Evolutionary conservation across 2,888 invertebrate genomes (phyloP).

Genomic region (Andricus quercusramuli): DNA sequence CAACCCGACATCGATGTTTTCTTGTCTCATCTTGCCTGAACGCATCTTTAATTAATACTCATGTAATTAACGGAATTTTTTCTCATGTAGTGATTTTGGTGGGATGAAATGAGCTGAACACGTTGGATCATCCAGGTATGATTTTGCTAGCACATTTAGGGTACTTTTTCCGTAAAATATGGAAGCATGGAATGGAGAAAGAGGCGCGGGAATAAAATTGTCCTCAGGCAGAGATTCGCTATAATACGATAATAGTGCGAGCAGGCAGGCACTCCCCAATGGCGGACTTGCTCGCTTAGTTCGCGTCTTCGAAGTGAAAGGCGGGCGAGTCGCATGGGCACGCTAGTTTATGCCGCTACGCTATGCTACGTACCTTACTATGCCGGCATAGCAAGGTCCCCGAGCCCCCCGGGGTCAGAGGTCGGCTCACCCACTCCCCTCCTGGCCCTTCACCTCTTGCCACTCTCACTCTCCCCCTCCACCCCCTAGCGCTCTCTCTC

Average conservation of each 20-base stretch:
- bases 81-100: too few species aligned
- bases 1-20: too few species aligned
- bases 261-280: conserved; percentile 54
- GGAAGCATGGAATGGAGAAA: not conserved
- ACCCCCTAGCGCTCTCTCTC: conserved; percentile 45
- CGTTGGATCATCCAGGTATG: not conserved
- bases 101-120: not conserved
- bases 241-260: conserved; percentile 74
- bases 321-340: conserved; percentile 71
- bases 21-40: too few species aligned
- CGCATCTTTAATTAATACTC: too few species aligned
- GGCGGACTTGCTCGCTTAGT: conserved; percentile 46
- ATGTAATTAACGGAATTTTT: too few species aligned
- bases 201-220: conserved; percentile 63
- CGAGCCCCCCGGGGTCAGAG: conserved; percentile 75
- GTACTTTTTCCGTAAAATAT: not conserved
- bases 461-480: conserved; percentile 52
- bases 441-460: conserved; percentile 63
- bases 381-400: conserved; percentile 73
- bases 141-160: not conserved
- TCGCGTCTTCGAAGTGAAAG: conserved; percentile 76
- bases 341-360: conserved; percentile 66
- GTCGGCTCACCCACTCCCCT: conserved; percentile 76
- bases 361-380: conserved; percentile 58
- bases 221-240: conserved; percentile 67